These are phyloP conservation scores for Peribatodes rhomboidaria DNA, from an alignment of 2,888 invertebrate species.

Conservation along the genomic window DNA sequence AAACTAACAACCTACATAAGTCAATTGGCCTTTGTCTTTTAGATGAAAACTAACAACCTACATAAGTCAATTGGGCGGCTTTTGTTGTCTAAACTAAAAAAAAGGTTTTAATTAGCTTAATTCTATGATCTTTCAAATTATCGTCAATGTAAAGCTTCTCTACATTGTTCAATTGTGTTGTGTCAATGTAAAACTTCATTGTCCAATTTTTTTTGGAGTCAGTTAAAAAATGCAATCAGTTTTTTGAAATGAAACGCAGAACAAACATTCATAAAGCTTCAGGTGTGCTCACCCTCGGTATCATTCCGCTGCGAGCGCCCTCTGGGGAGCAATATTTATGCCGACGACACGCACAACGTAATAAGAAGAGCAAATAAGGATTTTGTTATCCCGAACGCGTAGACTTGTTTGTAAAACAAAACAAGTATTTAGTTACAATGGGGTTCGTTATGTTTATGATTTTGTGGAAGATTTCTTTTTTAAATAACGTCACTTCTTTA, in stretches of 20 bases:
- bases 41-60: too few relatives aligned
- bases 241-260: conserved; percentile 37
- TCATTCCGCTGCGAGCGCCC: conserved; percentile 56
- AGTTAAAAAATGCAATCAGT: conserved; percentile 16
- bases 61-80: too few relatives aligned
- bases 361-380: conserved; percentile 62
- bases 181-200: too few relatives aligned
- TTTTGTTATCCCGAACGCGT: conserved; percentile 47
- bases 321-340: conserved; percentile 59
- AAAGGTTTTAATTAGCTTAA: too few relatives aligned
- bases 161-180: too few relatives aligned
- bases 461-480: neutral
- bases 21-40: too few relatives aligned
- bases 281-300: conserved; percentile 49
- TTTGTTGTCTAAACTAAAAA: too few relatives aligned
- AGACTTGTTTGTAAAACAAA: conserved; percentile 35
- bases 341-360: conserved; percentile 52
- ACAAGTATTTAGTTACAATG: conserved; percentile 26
- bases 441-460: conserved; percentile 21
- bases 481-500: neutral
- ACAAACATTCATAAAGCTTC: conserved; percentile 53
- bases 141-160: too few relatives aligned
- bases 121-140: too few relatives aligned
- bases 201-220: conserved; percentile 5
- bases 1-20: too few relatives aligned